Conservation (phyloP, 2,113 vertebrate species). For the Amblyopsis rosae region DNA sequence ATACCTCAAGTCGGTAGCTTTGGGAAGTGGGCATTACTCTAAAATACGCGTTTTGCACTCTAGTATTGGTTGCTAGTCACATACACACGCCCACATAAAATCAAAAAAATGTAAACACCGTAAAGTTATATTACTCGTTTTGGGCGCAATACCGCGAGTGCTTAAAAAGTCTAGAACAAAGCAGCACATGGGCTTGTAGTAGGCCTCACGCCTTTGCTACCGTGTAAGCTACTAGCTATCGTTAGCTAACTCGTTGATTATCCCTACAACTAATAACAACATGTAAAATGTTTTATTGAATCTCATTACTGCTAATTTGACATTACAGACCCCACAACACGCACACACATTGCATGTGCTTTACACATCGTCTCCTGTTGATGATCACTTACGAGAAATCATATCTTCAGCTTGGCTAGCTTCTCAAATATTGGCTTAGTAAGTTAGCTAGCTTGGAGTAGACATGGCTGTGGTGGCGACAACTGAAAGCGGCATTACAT, state of each 20-base stretch:
- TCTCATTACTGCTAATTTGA: neutral
- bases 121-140: conserved; percentile 18
- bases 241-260: conserved; percentile 14
- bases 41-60: conserved; percentile 8
- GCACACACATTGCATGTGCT: too few relatives aligned
- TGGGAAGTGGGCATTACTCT: conserved; percentile 31
- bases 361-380: neutral
- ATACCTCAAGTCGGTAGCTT: conserved; percentile 34
- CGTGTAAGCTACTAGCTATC: conserved; percentile 30
- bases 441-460: neutral
- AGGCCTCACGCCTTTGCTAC: conserved; percentile 74
- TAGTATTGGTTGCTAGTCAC: neutral
- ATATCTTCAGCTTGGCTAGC: neutral
- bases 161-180: conserved; percentile 84
- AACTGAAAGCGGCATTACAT: neutral
- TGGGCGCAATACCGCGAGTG: conserved; percentile 23
- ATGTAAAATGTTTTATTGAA: neutral
- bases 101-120: neutral
- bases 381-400: neutral
- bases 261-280: too few relatives aligned
- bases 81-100: neutral
- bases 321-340: too few relatives aligned
- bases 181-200: conserved; percentile 84
- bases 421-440: conserved; percentile 6
- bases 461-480: neutral